Percentiles rank a stretch among this genome's conserved stretches.
Conservation (phyloP, 2,888 invertebrate species). For the Eurytoma californica region DNA sequence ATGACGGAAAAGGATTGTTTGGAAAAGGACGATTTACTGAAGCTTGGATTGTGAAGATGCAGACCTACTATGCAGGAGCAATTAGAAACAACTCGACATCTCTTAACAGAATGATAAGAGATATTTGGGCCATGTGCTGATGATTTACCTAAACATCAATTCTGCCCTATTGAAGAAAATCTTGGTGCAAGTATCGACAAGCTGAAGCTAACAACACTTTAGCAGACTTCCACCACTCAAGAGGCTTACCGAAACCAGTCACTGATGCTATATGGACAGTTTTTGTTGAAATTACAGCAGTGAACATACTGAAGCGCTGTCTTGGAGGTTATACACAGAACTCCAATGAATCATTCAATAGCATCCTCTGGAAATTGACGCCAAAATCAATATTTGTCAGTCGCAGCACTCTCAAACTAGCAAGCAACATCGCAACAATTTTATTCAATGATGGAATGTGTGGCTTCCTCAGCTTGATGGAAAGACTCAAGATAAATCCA, state of each 20-base stretch:
- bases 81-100: not conserved
- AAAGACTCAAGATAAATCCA: not conserved
- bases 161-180: not conserved
- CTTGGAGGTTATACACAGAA: slow-evolving; percentile 1
- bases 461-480: not conserved
- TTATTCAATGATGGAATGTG: not conserved
- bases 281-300: not conserved
- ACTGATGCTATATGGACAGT: not conserved
- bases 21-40: slow-evolving; percentile 5
- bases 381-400: not conserved
- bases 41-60: not conserved
- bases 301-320: not conserved
- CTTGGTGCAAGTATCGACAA: not conserved
- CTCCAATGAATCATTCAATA: not conserved
- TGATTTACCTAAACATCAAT: not conserved
- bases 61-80: not conserved
- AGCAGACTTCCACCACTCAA: not conserved
- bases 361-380: not conserved
- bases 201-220: not conserved
- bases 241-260: not conserved
- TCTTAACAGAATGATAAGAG: not conserved
- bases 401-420: not conserved
- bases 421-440: not conserved
- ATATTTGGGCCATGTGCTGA: slow-evolving; percentile 1
- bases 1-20: not conserved